phyloP scores from a whole-genome alignment of 2,113 vertebrate species.

The Seriola quinqueradiata region DNA sequence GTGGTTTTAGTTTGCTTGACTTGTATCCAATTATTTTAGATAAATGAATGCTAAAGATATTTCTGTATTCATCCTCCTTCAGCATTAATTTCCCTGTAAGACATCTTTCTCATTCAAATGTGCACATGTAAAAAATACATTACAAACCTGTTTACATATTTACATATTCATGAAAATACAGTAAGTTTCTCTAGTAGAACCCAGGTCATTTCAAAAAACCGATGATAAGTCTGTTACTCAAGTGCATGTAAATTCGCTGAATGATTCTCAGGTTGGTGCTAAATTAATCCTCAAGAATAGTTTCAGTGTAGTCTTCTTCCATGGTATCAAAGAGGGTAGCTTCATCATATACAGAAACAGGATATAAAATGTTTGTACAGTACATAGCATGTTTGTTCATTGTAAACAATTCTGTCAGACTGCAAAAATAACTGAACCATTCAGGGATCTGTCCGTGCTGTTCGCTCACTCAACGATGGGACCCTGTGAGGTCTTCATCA shows the following conservation, averaged over 20 bases:
- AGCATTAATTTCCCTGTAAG: conserved; percentile 6
- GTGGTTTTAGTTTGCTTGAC: background rate
- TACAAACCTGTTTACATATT: background rate
- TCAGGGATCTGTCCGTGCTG: conserved; percentile 1
- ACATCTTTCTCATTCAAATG: background rate
- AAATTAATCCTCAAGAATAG: conserved; percentile 45
- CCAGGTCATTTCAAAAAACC: background rate
- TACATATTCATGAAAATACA: background rate
- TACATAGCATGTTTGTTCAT: conserved; percentile 58
- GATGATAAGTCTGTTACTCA: conserved; percentile 3
- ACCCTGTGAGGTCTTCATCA: conserved; percentile 16
- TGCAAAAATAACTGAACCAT: conserved; percentile 49
- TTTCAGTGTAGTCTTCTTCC: conserved; percentile 30
- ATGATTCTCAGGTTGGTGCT: conserved; percentile 31
- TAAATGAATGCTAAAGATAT: background rate
- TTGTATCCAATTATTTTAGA: background rate
- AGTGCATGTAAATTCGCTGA: conserved; percentile 32
- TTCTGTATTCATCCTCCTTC: background rate
- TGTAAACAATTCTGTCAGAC: conserved; percentile 76
- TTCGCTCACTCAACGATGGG: conserved; percentile 20
- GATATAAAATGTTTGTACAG: conserved; percentile 69
- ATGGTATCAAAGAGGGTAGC: conserved; percentile 63
- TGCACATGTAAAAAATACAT: background rate
- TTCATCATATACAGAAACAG: conserved; percentile 65
- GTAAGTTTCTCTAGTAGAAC: no score